A percentile compares a stretch with the other conserved stretches of the same genome.
phyloP scores from a whole-genome alignment of 2,888 invertebrate species.

The Parnassius orleans region DNA sequence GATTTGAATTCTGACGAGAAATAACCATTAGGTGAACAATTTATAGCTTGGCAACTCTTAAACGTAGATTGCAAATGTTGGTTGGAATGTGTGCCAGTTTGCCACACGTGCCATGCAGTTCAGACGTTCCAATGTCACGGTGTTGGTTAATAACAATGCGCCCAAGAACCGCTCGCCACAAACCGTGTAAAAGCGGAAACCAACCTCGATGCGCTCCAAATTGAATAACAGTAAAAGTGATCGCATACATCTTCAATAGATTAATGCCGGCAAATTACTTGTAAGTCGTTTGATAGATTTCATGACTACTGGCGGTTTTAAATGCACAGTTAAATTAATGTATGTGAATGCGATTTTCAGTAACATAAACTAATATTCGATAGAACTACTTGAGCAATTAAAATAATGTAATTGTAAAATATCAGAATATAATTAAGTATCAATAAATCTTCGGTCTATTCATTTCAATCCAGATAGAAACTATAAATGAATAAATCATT shows the following conservation, averaged over 20 bases:
- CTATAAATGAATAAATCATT: conserved; percentile 21
- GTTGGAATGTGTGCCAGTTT: conserved; percentile 65
- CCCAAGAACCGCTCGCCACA: conserved; percentile 60
- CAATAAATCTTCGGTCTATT: too few relatives aligned
- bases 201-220: conserved; percentile 71
- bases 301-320: conserved; percentile 62
- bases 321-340: conserved; percentile 54
- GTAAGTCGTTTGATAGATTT: conserved; percentile 45
- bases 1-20: conserved; percentile 34
- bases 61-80: conserved; percentile 40
- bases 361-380: not conserved
- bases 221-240: conserved; percentile 80
- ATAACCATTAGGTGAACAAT: conserved; percentile 7
- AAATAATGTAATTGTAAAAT: too few relatives aligned
- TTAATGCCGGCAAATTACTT: conserved; percentile 51
- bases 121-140: conserved; percentile 61
- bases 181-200: conserved; percentile 79
- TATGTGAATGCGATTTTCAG: conserved; percentile 26
- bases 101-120: conserved; percentile 50
- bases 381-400: not conserved
- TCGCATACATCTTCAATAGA: conserved; percentile 73
- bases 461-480: too few relatives aligned
- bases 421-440: too few relatives aligned
- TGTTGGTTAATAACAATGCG: conserved; percentile 67
- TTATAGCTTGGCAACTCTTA: not conserved